phyloP scores from a whole-genome alignment of 2,888 invertebrate species.

The Allacma fusca region DNA sequence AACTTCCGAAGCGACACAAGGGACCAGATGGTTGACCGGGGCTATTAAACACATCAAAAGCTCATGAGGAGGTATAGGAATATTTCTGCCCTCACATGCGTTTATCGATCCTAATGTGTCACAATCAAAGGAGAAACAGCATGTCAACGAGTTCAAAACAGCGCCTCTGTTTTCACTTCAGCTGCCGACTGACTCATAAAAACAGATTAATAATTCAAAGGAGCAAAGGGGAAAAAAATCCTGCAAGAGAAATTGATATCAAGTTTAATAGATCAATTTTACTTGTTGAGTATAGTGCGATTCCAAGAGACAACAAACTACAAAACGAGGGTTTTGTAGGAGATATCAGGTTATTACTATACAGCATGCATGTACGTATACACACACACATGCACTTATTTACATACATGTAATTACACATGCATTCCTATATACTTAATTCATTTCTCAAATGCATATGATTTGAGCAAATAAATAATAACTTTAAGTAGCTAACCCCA shows the following conservation, averaged over 20 bases:
- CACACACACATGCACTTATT: too few relatives aligned
- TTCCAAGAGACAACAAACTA: neutral
- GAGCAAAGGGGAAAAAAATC: neutral
- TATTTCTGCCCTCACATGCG: too few relatives aligned
- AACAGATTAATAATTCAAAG: neutral
- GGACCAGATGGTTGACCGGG: neutral
- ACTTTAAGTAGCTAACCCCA: neutral
- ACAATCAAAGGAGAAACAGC: neutral
- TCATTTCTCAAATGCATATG: too few relatives aligned
- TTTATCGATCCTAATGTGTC: neutral
- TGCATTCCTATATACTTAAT: too few relatives aligned
- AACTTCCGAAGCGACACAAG: neutral
- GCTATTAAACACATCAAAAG: neutral
- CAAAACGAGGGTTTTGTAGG: too few relatives aligned
- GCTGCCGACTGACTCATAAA: neutral
- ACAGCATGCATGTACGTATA: too few relatives aligned
- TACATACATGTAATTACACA: too few relatives aligned
- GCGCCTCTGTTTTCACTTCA: neutral
- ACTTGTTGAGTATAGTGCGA: neutral
- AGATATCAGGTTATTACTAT: too few relatives aligned
- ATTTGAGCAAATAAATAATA: too few relatives aligned
- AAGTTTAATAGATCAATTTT: slow-evolving; percentile 7
- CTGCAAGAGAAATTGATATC: neutral
- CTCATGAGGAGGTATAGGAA: too few relatives aligned
- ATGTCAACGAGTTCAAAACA: neutral